Percentiles rank a stretch among this genome's conserved stretches.
These are phyloP conservation scores for Trissonchulus latispiculum DNA, from an alignment of 2,888 invertebrate species.

Conservation along the genomic window DNA sequence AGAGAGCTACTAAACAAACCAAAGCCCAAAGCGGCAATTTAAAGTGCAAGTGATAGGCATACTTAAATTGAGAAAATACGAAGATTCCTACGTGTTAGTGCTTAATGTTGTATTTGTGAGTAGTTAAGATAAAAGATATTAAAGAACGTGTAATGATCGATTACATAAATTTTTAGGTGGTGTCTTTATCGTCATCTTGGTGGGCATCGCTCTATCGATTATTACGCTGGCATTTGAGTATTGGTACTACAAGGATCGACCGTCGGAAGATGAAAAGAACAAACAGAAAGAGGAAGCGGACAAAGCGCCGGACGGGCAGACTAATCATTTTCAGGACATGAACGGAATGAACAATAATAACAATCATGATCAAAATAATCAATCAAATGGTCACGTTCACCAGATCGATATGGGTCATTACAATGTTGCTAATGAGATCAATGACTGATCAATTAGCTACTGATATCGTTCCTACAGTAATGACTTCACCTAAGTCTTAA, in stretches of 20 bases:
- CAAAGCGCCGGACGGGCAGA: not conserved
- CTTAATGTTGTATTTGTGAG: no score
- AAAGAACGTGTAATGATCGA: no score
- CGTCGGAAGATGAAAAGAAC: not conserved
- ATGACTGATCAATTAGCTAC: no score
- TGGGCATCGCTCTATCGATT: conserved; percentile 61
- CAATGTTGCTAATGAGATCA: not conserved
- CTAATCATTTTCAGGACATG: not conserved
- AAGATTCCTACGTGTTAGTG: no score
- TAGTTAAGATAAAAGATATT: no score
- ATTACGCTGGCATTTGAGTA: conserved; percentile 78
- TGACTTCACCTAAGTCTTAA: no score
- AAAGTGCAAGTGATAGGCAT: no score
- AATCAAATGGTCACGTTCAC: not conserved
- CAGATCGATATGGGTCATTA: not conserved
- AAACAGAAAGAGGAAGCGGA: not conserved
- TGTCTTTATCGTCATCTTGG: conserved; percentile 92
- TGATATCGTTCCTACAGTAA: no score
- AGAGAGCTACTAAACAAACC: no score
- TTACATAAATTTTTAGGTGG: conserved; percentile 51
- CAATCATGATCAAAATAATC: not conserved
- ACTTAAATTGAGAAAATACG: no score
- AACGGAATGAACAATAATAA: not conserved
- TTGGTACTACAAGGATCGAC: conserved; percentile 42
- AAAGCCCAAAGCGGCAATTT: no score